Conservation (phyloP, 2,888 invertebrate genomes). For the Conus canariensis region DNA sequence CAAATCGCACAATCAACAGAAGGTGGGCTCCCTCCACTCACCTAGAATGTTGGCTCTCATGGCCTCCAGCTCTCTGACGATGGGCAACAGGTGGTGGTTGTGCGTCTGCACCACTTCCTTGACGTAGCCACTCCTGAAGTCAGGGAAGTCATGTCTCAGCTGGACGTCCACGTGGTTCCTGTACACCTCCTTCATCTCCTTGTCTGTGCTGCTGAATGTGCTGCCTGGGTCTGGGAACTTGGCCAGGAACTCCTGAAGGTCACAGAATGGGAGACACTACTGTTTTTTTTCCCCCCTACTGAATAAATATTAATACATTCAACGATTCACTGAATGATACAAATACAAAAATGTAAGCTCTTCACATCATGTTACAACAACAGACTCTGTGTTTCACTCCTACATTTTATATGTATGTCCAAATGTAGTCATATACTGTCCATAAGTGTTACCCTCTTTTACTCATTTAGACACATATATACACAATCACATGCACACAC, state of each 20-base stretch:
- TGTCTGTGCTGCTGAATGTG: conserved; percentile 63
- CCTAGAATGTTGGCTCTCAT: background rate
- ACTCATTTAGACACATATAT: too few species aligned
- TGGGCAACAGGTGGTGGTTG: conserved; percentile 60
- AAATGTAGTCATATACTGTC: too few species aligned
- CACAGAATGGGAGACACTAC: too few species aligned
- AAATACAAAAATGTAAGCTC: background rate
- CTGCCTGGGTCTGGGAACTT: conserved; percentile 71
- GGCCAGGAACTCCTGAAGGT: conserved; percentile 64
- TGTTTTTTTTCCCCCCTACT: background rate
- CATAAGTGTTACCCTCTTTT: too few species aligned
- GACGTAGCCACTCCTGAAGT: conserved; percentile 62
- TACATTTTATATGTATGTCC: too few species aligned
- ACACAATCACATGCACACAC: background rate
- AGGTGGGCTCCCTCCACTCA: too few species aligned
- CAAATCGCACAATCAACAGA: too few species aligned
- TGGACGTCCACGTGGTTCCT: conserved; percentile 62
- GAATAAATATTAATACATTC: background rate
- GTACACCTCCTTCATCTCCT: conserved; percentile 65
- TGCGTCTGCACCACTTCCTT: conserved; percentile 60
- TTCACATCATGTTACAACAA: too few species aligned
- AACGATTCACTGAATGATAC: background rate
- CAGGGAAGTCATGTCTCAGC: conserved; percentile 66
- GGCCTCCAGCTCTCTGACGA: conserved; percentile 42
- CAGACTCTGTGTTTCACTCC: too few species aligned